phyloP scores from a whole-genome alignment of 1,140 invertebrate genomes.

The Hycleus cichorii region DNA sequence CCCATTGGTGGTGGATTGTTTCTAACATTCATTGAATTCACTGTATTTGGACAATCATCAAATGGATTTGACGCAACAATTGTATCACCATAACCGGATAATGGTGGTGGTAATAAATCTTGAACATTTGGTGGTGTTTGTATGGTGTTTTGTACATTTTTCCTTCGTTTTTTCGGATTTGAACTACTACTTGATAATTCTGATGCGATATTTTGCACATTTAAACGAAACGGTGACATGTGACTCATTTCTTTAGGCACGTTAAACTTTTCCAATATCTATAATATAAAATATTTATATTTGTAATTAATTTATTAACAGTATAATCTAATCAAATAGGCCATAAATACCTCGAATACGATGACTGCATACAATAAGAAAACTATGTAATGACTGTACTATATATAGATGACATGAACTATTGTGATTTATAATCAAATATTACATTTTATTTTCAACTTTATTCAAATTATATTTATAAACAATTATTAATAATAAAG shows the following conservation, averaged over 20 bases:
- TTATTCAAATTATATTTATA: too few species aligned
- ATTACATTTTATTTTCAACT: too few species aligned
- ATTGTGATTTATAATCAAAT: too few species aligned
- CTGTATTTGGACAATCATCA: constrained; percentile 77
- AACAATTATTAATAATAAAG: too few species aligned
- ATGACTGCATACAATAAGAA: too few species aligned
- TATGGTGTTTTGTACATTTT: constrained; percentile 51
- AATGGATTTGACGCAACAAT: constrained; percentile 93
- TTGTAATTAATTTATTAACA: too few species aligned
- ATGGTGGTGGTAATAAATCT: constrained; percentile 73
- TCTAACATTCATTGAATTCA: constrained; percentile 54
- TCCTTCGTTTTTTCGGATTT: constrained; percentile 61
- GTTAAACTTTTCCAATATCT: too few species aligned
- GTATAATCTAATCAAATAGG: too few species aligned
- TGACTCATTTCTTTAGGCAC: constrained; percentile 51
- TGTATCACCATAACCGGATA: constrained; percentile 83
- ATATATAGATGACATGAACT: too few species aligned
- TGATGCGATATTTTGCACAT: constrained; percentile 52
- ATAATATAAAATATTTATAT: too few species aligned
- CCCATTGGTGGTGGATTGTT: constrained; percentile 42
- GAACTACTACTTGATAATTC: constrained; percentile 55
- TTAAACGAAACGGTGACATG: constrained; percentile 60
- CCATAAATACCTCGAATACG: too few species aligned
- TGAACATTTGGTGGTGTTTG: constrained; percentile 58
- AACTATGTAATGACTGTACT: too few species aligned